Evolutionary conservation across 1,140 invertebrate genomes (phyloP).

Genomic region (Zaprionus vittiger): DNA sequence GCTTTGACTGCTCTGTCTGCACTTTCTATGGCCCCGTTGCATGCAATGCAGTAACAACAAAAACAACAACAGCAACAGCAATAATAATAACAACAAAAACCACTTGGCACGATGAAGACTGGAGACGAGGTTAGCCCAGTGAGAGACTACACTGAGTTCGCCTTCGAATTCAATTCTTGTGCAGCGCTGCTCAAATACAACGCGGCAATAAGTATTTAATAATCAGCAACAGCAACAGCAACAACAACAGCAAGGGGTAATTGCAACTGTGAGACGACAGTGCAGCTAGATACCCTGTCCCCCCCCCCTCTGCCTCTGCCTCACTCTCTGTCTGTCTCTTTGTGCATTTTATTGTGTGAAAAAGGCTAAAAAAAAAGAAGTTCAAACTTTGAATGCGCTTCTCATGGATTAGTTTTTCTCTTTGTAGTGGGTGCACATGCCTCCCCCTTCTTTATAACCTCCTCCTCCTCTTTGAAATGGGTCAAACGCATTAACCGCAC

Average conservation of each 20-base stretch:
- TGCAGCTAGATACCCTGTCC: conserved; percentile 19
- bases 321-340: conserved; percentile 26
- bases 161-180: conserved; percentile 61
- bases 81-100: conserved; percentile 43
- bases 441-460: neutral
- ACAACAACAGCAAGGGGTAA: conserved; percentile 51
- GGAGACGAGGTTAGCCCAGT: conserved; percentile 31
- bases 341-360: conserved; percentile 80
- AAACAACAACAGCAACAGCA: conserved; percentile 26
- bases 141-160: conserved; percentile 25
- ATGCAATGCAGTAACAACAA: conserved; percentile 56
- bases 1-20: conserved; percentile 41
- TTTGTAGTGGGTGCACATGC: neutral
- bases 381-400: conserved; percentile 78
- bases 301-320: conserved; percentile 11
- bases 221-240: conserved; percentile 58
- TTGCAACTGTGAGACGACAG: conserved; percentile 50
- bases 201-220: conserved; percentile 73
- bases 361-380: conserved; percentile 59
- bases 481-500: conserved; percentile 66
- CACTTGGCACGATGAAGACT: conserved; percentile 24
- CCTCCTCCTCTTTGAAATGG: conserved; percentile 61
- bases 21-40: conserved; percentile 81
- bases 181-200: conserved; percentile 45
- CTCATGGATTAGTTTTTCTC: conserved; percentile 59